Base-by-base conservation (phyloP, 2,888 invertebrate species). In the Brachylomia viminalis region DNA sequence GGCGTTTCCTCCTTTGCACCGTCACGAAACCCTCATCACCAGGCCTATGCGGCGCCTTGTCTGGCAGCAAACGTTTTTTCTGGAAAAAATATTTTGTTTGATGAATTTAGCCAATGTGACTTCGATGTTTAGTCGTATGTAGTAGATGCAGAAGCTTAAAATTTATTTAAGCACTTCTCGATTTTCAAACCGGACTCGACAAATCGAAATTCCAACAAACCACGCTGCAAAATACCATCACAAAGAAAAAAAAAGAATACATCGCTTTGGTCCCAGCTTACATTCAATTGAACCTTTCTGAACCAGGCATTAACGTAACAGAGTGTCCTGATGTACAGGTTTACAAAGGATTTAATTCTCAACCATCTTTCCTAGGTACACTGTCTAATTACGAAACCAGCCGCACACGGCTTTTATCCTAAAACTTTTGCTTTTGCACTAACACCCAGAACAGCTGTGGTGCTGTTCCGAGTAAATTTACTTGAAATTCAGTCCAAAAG, bases 401-500 rank as follows among this genome's bases (percentile, higher is more conserved):
- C 87, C 80, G 84, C 89, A 92, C 86, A 79, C 81, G 80, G 86
- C 87, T 87, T 88, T 86, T 84, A 83, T 82, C 85, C 85, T 86
- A 89, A 89, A 90, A 90, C 89, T 89, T 91, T 91, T 89, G 89
- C 90, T 88, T 89, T 88, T 88, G 85, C 80, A 77, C 83, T 82
- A 87, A 86, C 84, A 82, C 84, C 82, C 76, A 81, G 59, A 69
- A 75, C 82, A 82, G 80, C 80, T 79, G 82, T 75, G 83, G 68
- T 77, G 72, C 77, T 80, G 75, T 72, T 56, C 77, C 52, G 79
- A 76, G 84, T 80, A 87, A 87, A 89, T 89, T 88, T 84, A 87
- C 87, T 86, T 83, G 77, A 86, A 86, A 84, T 87, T 86, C 67
- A 64, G 75, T 66, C 75, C 59, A 77, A 85, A 87, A 78, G 71